Evolutionary conservation across 2,888 invertebrate genomes (phyloP), one percentile per base, ranked within the genome.

Genomic region (Dynastes grantii): DNA sequence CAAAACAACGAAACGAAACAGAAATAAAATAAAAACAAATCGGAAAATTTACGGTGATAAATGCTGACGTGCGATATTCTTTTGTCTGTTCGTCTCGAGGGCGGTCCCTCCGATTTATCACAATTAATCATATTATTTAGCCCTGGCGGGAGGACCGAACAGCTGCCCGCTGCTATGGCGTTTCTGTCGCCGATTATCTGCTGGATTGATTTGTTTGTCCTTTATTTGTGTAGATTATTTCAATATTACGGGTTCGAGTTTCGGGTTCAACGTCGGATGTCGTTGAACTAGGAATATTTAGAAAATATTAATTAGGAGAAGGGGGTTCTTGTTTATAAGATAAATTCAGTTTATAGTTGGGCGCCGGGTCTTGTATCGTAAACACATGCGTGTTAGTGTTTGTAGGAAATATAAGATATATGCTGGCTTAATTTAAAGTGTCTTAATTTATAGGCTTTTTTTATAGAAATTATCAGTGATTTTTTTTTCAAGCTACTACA

Each of bases 61-160:
- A 55, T 55, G 55, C 16, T 16, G 55, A 55, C 55, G n/a, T 55
- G 45, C 45, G 45, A 45, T 55, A 55, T 55, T 55, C 55, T 55
- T 16, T 16, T 16, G n/a, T 55, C 16, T n/a, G n/a, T 55, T 55
- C 55, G 16, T 55, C 55, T 55, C 16, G 16, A 55, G n/a, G 55
- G 55, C 16, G 55, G 55, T 45, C 45, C 16, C 55, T 55, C 13
- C 55, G 55, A 13, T 55, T 55, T 55, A 55, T 55, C 55, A 55
- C 55, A 55, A 55, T 55, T 55, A 55, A 55, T 55, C 55, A 55
- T 55, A 55, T 45, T 45, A 45, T 45, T 55, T 55, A 55, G 55
- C n/a, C 55, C 55, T 1, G 55, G 55, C 55, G 16, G 3, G 2
- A 55, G 16, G 1, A 55, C 16, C 16, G 16, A 55, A 5, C n/a